Percentiles rank a stretch among this genome's conserved stretches.
Conservation (phyloP, 2,113 vertebrate species). For the Eretmochelys imbricata region DNA sequence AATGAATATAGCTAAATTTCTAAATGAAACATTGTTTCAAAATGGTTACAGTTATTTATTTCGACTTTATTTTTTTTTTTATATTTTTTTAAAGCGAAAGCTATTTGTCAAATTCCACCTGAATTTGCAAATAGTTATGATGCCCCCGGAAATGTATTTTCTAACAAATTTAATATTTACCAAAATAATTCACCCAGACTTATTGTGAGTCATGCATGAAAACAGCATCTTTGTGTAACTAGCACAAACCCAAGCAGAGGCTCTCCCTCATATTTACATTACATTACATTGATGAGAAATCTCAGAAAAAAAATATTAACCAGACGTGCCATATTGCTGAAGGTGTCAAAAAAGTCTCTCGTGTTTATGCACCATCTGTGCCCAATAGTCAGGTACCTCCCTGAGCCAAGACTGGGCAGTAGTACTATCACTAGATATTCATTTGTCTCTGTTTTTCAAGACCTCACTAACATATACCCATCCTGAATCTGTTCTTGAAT, state of each 20-base stretch:
- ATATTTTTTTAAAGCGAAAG: not conserved
- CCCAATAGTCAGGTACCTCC: not conserved
- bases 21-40: not conserved
- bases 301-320: not conserved
- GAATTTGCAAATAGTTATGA: not conserved
- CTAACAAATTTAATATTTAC: too few relatives aligned
- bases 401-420: not conserved
- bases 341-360: not conserved
- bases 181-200: too few relatives aligned
- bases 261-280: not conserved
- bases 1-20: not conserved
- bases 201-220: not conserved
- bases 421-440: too few relatives aligned
- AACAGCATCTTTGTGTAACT: not conserved
- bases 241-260: not conserved
- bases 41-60: not conserved
- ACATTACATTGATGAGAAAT: not conserved
- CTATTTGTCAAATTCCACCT: not conserved
- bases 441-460: not conserved
- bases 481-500: not conserved
- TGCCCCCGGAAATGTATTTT: not conserved
- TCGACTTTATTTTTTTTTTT: not conserved
- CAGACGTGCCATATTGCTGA: not conserved
- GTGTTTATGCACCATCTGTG: not conserved
- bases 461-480: not conserved